Percentiles rank a stretch among this genome's conserved stretches.
Conservation (phyloP, 2,797 vertebrate genomes). For the Epinephelus malabaricus region DNA sequence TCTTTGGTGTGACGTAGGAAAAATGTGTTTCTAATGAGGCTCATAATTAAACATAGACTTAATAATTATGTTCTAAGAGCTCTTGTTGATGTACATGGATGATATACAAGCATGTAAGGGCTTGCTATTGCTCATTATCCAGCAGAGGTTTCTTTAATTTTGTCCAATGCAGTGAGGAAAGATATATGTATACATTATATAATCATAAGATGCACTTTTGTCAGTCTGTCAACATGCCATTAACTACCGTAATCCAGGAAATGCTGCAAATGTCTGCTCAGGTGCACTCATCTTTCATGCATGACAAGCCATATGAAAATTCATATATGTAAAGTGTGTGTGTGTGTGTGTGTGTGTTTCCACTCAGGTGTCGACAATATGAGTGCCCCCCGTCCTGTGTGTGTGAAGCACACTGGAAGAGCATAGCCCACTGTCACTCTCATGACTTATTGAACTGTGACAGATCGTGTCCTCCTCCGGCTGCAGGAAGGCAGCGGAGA, state of each 20-base stretch:
- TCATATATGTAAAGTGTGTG: constrained; percentile 18
- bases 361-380: not conserved
- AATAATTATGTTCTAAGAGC: not conserved
- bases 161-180: not conserved
- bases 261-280: constrained; percentile 27
- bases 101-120: not conserved
- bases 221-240: not conserved
- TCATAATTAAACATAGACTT: not conserved
- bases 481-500: constrained; percentile 21
- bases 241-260: constrained; percentile 15
- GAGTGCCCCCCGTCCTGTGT: constrained; percentile 1
- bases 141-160: not conserved
- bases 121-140: not conserved
- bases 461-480: constrained; percentile 18
- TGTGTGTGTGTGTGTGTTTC: constrained; percentile 17
- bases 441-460: constrained; percentile 52
- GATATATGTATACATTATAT: not conserved
- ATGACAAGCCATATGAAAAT: constrained; percentile 38
- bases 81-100: not conserved
- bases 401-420: constrained; percentile 29
- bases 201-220: not conserved
- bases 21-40: not conserved
- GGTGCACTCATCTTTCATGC: constrained; percentile 55
- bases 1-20: not conserved
- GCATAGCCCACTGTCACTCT: not conserved